phyloP scores from a whole-genome alignment of 2,888 invertebrate species.

The Hirudinaria manillensis region DNA sequence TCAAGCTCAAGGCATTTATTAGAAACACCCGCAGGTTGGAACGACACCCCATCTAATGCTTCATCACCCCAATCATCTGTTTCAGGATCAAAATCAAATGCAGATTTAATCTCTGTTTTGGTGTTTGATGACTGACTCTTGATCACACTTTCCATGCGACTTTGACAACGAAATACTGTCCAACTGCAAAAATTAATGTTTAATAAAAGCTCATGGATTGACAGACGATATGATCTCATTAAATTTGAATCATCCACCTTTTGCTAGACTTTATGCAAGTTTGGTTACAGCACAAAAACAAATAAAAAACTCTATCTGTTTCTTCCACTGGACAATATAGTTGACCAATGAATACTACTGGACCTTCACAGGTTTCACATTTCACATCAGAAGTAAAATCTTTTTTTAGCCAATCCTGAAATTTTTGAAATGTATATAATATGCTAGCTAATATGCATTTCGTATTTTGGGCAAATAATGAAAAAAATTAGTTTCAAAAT shows the following conservation, averaged over 20 bases:
- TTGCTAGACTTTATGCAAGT: constrained; percentile 21
- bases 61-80: constrained; percentile 1
- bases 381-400: neutral
- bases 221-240: neutral
- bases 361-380: constrained; percentile 2
- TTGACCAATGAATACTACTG: constrained; percentile 11
- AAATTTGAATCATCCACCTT: neutral
- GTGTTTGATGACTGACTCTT: neutral
- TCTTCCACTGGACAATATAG: constrained; percentile 8
- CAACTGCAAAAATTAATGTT: constrained; percentile 1
- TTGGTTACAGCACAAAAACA: constrained; percentile 8
- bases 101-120: neutral
- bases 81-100: neutral
- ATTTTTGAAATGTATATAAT: too few relatives aligned
- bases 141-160: too few relatives aligned
- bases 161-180: constrained; percentile 9
- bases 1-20: neutral
- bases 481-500: too few relatives aligned
- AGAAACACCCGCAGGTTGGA: neutral
- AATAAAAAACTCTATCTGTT: constrained; percentile 9
- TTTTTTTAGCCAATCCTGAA: too few relatives aligned
- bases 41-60: neutral
- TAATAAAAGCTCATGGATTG: neutral
- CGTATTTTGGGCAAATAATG: too few relatives aligned
- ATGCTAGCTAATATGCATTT: too few relatives aligned